These are phyloP conservation scores for Lytechinus pictus DNA, from an alignment of 35 echinoderm and acorn worm genomes.

Conservation along the genomic window DNA sequence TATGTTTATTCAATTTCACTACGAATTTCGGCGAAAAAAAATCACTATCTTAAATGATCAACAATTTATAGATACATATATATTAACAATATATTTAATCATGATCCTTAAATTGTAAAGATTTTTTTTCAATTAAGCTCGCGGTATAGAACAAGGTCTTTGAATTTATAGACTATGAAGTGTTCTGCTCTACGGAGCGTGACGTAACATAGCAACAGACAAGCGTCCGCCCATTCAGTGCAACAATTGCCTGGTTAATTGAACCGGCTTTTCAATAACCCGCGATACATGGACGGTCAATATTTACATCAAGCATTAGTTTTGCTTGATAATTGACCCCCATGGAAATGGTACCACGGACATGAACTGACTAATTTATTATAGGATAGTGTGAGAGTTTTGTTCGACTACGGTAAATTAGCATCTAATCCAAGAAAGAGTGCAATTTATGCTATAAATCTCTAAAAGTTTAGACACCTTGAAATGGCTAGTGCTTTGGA, in stretches of 20 bases:
- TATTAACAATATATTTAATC: too few relatives aligned
- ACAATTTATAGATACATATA: background rate
- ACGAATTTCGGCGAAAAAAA: background rate
- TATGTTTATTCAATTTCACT: background rate
- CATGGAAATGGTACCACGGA: background rate
- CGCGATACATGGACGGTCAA: background rate
- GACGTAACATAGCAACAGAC: constrained; percentile 44
- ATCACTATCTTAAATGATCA: background rate
- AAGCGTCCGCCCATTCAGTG: constrained; percentile 20
- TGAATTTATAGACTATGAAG: background rate
- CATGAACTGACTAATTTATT: background rate
- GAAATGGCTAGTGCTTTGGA: background rate
- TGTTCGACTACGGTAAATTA: background rate
- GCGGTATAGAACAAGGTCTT: background rate
- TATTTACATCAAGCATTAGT: background rate
- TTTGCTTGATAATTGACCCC: background rate
- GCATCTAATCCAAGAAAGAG: background rate
- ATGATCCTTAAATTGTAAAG: too few relatives aligned
- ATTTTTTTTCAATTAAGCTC: too few relatives aligned
- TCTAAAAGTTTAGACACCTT: background rate
- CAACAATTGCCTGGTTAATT: background rate
- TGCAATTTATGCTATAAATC: background rate
- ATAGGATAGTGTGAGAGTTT: background rate
- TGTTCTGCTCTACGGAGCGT: background rate
- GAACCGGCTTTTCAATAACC: background rate